A percentile compares a stretch with the other conserved stretches of the same genome.
Evolutionary conservation across 2,888 invertebrate genomes (phyloP).

Genomic region (Sericinus montela): DNA sequence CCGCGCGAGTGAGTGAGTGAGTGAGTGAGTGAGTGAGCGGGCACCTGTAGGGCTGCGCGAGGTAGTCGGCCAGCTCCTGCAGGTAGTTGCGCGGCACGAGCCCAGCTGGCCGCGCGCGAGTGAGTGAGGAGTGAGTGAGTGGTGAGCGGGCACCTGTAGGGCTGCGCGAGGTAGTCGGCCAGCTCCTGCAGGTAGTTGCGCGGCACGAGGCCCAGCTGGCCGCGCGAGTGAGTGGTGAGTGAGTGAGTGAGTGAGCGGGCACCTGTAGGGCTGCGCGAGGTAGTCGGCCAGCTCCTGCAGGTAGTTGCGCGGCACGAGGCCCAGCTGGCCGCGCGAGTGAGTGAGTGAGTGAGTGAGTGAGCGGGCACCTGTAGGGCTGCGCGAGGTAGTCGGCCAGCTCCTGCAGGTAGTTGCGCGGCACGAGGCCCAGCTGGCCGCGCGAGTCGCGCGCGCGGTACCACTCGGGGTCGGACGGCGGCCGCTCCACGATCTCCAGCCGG

Average conservation of each 20-base stretch:
- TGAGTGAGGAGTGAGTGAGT: constrained; percentile 81
- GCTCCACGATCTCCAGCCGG: constrained; percentile 95
- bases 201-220: constrained; percentile 97
- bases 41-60: constrained; percentile 89
- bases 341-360: no score
- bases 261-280: constrained; percentile 90
- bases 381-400: constrained; percentile 94
- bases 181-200: constrained; percentile 96
- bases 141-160: constrained; percentile 78
- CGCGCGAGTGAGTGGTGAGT: constrained; percentile 82
- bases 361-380: constrained; percentile 84
- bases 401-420: constrained; percentile 96
- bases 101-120: constrained; percentile 92
- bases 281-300: constrained; percentile 95
- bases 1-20: constrained; percentile 81
- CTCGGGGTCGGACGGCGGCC: constrained; percentile 98
- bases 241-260: no score
- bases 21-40: no score
- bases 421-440: constrained; percentile 95
- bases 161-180: constrained; percentile 92
- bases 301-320: constrained; percentile 97
- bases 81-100: constrained; percentile 97
- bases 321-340: constrained; percentile 90
- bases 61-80: constrained; percentile 93
- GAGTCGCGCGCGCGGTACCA: constrained; percentile 98